Evolutionary conservation across 2,113 vertebrate species (phyloP).

Genomic region (Seriola rivoliana): DNA sequence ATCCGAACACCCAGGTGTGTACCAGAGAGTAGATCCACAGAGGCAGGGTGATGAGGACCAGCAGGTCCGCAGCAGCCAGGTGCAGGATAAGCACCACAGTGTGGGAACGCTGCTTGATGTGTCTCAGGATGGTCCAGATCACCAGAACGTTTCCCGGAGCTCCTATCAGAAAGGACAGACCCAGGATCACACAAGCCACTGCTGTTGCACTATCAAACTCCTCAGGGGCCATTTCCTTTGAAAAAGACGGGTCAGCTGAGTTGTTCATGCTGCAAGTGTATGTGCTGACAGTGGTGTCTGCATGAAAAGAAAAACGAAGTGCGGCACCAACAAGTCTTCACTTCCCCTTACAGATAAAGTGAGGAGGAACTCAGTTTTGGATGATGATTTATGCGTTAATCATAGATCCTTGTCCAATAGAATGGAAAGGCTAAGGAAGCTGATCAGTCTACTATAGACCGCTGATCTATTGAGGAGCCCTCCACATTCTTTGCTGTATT

Average conservation of each 20-base stretch:
- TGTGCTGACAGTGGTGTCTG: slow-evolving; percentile 68
- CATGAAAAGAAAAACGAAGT: slow-evolving; percentile 57
- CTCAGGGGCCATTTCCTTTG: slow-evolving; percentile 62
- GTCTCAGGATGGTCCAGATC: slow-evolving; percentile 84
- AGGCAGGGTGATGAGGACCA: slow-evolving; percentile 86
- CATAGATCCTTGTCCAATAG: too few species aligned
- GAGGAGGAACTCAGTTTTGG: slow-evolving; percentile 63
- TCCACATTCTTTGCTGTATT: too few species aligned
- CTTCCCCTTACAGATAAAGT: slow-evolving; percentile 73
- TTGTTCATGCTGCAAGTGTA: slow-evolving; percentile 69
- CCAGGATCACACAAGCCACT: slow-evolving; percentile 79
- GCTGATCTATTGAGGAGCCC: too few species aligned
- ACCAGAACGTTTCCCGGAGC: slow-evolving; percentile 85
- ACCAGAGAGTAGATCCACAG: slow-evolving; percentile 77
- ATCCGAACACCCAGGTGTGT: slow-evolving; percentile 34
- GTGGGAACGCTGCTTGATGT: slow-evolving; percentile 82
- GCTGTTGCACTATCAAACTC: slow-evolving; percentile 58
- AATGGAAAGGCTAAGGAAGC: too few species aligned
- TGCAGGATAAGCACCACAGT: slow-evolving; percentile 84
- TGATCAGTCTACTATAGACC: neutral
- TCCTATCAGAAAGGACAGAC: slow-evolving; percentile 82
- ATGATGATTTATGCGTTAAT: too few species aligned
- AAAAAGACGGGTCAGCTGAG: slow-evolving; percentile 23
- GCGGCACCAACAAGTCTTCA: slow-evolving; percentile 66
- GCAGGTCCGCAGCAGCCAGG: slow-evolving; percentile 82